Percentiles rank a stretch among this genome's conserved stretches.
Evolutionary conservation across 2,113 vertebrate genomes (phyloP).

Genomic region (Mesoclemmys tuberculata): DNA sequence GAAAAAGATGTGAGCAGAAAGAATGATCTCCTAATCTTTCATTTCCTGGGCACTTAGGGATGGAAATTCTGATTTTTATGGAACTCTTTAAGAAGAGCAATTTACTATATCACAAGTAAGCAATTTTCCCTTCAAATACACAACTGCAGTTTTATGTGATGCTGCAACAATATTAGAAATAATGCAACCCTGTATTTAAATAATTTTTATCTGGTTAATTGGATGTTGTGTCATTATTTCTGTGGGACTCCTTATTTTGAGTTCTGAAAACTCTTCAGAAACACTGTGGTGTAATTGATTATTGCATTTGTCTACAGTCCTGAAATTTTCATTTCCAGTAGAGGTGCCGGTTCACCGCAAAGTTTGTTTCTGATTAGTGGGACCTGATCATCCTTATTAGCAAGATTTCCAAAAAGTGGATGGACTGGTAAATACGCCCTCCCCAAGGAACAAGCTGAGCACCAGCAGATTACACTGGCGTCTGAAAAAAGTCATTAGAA

Average conservation of each 20-base stretch:
- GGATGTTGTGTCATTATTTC: neutral
- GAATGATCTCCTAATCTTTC: neutral
- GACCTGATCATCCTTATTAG: neutral
- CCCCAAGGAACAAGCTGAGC: neutral
- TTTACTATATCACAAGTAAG: neutral
- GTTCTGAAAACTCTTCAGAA: neutral
- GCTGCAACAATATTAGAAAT: neutral
- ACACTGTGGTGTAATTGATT: neutral
- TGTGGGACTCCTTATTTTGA: neutral
- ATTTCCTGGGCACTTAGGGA: neutral
- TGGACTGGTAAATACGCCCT: neutral
- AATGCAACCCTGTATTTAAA: rapidly evolving
- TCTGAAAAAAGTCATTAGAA: neutral
- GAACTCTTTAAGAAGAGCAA: conserved; percentile 5
- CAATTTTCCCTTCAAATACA: neutral
- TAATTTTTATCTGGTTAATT: neutral
- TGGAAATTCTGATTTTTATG: neutral
- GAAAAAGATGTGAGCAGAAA: neutral
- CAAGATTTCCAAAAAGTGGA: neutral
- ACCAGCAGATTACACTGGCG: neutral
- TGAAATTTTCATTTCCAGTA: neutral
- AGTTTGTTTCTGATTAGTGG: neutral
- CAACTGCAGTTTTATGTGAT: neutral
- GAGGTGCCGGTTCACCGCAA: neutral
- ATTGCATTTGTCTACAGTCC: neutral